phyloP scores from a whole-genome alignment of 2,113 vertebrate genomes.

The Ondatra zibethicus region DNA sequence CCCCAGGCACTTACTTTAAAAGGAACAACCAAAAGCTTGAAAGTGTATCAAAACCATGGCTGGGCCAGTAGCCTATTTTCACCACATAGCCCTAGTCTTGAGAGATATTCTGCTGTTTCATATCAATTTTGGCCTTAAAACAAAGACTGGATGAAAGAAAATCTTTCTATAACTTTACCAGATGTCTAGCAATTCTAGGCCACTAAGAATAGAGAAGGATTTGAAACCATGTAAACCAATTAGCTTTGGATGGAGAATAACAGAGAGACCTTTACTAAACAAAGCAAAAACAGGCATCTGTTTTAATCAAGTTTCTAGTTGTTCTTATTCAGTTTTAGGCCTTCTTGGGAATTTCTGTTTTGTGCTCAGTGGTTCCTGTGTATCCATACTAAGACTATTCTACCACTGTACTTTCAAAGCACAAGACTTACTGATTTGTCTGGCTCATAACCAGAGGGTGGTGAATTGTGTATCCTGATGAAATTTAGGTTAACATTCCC shows the following conservation, averaged over 20 bases:
- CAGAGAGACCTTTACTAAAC: neutral
- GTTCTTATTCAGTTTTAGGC: neutral
- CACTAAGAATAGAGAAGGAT: rapidly evolving
- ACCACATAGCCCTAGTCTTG: rapidly evolving
- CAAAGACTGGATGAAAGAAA: rapidly evolving
- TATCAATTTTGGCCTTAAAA: neutral
- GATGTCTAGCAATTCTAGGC: neutral
- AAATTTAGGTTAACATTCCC: neutral
- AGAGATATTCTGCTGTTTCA: neutral
- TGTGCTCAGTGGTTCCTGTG: neutral
- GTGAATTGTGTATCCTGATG: neutral
- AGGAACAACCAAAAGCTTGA: too few relatives aligned
- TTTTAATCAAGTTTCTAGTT: neutral
- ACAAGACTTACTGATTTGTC: neutral
- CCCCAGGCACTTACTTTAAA: neutral
- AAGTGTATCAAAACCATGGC: neutral
- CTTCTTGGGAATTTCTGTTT: neutral
- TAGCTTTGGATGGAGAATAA: rapidly evolving
- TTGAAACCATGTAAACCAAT: neutral
- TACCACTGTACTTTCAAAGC: too few relatives aligned
- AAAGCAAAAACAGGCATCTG: neutral
- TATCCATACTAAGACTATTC: neutral
- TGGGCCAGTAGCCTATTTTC: too few relatives aligned
- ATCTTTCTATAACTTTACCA: too few relatives aligned
- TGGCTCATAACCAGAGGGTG: neutral